A percentile compares a stretch with the other conserved stretches of the same genome.
phyloP scores from a whole-genome alignment of 2,888 invertebrate species.

The Polia nebulosa region DNA sequence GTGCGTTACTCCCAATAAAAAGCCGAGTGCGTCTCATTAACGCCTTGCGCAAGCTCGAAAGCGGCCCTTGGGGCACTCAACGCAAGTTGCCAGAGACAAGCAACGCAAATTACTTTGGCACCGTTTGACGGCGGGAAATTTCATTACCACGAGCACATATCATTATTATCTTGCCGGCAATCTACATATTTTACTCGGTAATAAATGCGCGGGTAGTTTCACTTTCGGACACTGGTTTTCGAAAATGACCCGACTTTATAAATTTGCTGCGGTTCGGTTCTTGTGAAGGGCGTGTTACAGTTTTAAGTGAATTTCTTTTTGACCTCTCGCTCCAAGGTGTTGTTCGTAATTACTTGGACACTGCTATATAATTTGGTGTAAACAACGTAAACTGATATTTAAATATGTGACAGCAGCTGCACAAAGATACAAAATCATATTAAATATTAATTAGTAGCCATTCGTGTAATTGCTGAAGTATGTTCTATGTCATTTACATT shows the following conservation, averaged over 20 bases:
- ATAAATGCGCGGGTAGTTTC: constrained; percentile 90
- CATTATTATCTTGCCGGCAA: constrained; percentile 90
- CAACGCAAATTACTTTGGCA: constrained; percentile 91
- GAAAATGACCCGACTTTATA: constrained; percentile 89
- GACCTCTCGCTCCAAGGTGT: constrained; percentile 90
- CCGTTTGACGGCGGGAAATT: constrained; percentile 91
- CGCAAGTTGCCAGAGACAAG: constrained; percentile 89
- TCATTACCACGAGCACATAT: constrained; percentile 91
- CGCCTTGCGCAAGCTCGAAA: constrained; percentile 90
- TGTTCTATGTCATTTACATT: constrained; percentile 18
- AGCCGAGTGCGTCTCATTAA: constrained; percentile 86
- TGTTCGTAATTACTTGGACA: constrained; percentile 84
- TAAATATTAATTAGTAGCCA: constrained; percentile 43
- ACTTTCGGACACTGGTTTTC: constrained; percentile 90
- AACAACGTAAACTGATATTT: constrained; percentile 87
- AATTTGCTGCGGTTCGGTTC: constrained; percentile 81
- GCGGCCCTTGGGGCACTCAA: constrained; percentile 90
- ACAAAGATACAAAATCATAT: constrained; percentile 61
- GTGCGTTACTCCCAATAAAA: constrained; percentile 85
- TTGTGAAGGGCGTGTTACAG: constrained; percentile 90
- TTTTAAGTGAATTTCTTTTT: constrained; percentile 91
- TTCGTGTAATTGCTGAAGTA: constrained; percentile 16
- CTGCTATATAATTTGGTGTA: constrained; percentile 86
- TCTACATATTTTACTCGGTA: constrained; percentile 91
- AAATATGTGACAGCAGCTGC: constrained; percentile 71